Conservation (phyloP, 1,140 invertebrate species). For the Drosophila malerkotliana region DNA sequence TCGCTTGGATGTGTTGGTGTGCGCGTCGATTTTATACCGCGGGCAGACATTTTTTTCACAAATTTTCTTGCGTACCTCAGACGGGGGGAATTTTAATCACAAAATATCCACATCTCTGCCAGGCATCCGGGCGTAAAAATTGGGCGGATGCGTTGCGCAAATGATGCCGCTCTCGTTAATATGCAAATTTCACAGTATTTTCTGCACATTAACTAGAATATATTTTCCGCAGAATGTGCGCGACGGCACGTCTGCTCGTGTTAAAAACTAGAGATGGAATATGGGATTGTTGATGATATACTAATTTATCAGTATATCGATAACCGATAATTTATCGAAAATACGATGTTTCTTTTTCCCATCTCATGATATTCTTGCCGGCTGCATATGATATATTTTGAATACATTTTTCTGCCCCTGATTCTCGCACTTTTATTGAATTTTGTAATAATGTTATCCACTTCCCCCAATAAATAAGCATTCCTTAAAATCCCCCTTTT, state of each 20-base stretch:
- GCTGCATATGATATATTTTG: no score
- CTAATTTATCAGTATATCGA: no score
- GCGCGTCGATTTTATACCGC: conserved; percentile 57
- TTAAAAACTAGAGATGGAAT: conserved; percentile 12
- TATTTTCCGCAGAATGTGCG: conserved; percentile 46
- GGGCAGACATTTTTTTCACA: conserved; percentile 58
- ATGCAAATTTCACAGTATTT: conserved; percentile 53
- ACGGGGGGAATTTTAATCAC: conserved; percentile 82
- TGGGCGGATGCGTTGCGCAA: conserved; percentile 47
- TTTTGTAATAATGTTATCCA: no score
- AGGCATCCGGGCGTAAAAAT: conserved; percentile 64
- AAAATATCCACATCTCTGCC: conserved; percentile 72
- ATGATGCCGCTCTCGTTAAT: conserved; percentile 44
- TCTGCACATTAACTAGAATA: conserved; percentile 48
- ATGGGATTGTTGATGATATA: not conserved
- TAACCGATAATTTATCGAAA: no score
- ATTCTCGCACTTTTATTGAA: no score
- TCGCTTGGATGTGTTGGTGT: conserved; percentile 32
- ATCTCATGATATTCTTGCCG: no score
- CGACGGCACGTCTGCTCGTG: conserved; percentile 49
- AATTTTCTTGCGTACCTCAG: conserved; percentile 75
- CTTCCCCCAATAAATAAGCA: no score
- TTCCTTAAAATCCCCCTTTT: no score
- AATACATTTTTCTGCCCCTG: no score
- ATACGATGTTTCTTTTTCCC: no score